These are phyloP conservation scores for Medauroidea extradentata DNA, from an alignment of 1,140 invertebrate genomes.

Conservation along the genomic window DNA sequence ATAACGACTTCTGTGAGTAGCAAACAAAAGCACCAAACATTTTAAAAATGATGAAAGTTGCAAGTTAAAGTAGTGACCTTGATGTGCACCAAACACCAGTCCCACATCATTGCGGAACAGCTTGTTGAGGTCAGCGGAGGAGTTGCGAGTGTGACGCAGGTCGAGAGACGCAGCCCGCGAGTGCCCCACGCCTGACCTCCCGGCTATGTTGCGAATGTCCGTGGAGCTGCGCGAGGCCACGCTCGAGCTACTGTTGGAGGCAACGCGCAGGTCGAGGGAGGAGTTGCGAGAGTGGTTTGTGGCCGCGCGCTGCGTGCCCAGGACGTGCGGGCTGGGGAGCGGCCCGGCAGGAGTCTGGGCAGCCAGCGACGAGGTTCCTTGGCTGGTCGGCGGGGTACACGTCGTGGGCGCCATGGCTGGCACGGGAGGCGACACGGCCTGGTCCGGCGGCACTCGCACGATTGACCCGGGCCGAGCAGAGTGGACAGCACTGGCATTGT, in stretches of 20 bases:
- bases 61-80: slow-evolving; percentile 46
- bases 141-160: slow-evolving; percentile 71
- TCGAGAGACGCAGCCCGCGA: slow-evolving; percentile 79
- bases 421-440: neutral
- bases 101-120: slow-evolving; percentile 65
- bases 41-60: neutral
- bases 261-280: slow-evolving; percentile 67
- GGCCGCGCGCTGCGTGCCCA: neutral
- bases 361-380: neutral
- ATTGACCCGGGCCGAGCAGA: slow-evolving; percentile 47
- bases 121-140: slow-evolving; percentile 73
- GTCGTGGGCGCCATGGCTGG: slow-evolving; percentile 1
- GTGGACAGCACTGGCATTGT: slow-evolving; percentile 32
- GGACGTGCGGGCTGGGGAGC: neutral
- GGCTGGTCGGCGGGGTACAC: neutral
- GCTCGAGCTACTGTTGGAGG: slow-evolving; percentile 43
- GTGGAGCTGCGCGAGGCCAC: slow-evolving; percentile 40
- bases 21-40: neutral
- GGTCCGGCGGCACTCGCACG: slow-evolving; percentile 47
- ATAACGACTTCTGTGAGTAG: no score
- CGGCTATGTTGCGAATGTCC: slow-evolving; percentile 28
- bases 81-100: slow-evolving; percentile 57
- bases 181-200: slow-evolving; percentile 49
- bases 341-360: neutral
- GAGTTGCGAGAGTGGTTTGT: slow-evolving; percentile 66